Conservation (phyloP, 2,888 invertebrate species). For the Ecliptopera silaceata region DNA sequence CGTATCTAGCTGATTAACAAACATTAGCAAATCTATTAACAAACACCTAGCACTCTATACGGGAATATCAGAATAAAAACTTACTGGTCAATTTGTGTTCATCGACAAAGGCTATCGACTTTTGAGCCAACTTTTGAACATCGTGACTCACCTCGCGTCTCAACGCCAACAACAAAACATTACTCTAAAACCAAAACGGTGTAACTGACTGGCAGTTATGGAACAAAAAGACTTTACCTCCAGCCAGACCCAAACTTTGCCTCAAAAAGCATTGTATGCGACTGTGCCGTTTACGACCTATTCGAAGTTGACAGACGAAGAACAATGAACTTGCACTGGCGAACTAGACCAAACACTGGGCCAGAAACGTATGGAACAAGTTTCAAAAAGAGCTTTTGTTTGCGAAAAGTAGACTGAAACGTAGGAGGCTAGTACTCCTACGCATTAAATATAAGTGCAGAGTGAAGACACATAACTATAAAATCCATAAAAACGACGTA, state of each 20-base stretch:
- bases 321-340: conserved; percentile 81
- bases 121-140: conserved; percentile 51
- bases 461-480: conserved; percentile 36
- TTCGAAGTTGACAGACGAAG: conserved; percentile 48
- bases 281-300: conserved; percentile 68
- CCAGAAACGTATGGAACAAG: conserved; percentile 66
- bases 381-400: conserved; percentile 56
- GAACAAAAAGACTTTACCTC: conserved; percentile 67
- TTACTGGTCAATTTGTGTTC: conserved; percentile 31
- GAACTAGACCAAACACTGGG: conserved; percentile 80
- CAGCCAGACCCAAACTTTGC: conserved; percentile 58
- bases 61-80: too few species aligned
- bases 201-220: conserved; percentile 64
- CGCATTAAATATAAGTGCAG: conserved; percentile 52
- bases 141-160: conserved; percentile 79
- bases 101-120: conserved; percentile 70
- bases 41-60: too few species aligned
- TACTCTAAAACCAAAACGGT: conserved; percentile 61
- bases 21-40: too few species aligned
- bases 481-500: conserved; percentile 37
- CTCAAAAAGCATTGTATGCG: conserved; percentile 61
- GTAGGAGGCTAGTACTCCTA: conserved; percentile 56
- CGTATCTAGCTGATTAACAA: too few species aligned
- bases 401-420: conserved; percentile 42
- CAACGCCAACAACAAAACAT: conserved; percentile 80